A percentile compares a stretch with the other conserved stretches of the same genome.
phyloP scores from a whole-genome alignment of 2,797 vertebrate species.

The Apogon talboti region DNA sequence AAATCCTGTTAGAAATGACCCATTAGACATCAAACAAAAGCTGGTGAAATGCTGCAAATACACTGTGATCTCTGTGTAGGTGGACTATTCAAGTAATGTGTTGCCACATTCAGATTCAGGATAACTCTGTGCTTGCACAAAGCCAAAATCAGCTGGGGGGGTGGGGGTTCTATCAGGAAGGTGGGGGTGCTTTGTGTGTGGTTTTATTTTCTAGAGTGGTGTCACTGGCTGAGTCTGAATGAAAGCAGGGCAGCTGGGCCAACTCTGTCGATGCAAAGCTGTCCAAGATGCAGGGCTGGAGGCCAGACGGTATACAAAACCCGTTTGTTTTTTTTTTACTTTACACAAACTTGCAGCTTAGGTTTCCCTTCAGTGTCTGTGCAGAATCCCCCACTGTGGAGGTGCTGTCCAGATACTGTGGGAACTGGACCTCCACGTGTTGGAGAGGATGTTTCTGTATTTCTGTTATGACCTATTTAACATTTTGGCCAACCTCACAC shows the following conservation, averaged over 20 bases:
- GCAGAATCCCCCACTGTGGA: conserved; percentile 26
- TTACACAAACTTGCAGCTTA: conserved; percentile 5
- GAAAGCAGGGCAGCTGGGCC: conserved; percentile 58
- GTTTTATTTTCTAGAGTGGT: conserved; percentile 54
- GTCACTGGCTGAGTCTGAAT: conserved; percentile 67
- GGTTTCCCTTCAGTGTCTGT: conserved; percentile 27
- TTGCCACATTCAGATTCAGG: too few species aligned
- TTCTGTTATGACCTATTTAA: conserved; percentile 62
- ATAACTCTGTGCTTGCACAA: too few species aligned
- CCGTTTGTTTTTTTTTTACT: background rate
- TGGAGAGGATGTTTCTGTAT: conserved; percentile 29
- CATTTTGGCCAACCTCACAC: conserved; percentile 19
- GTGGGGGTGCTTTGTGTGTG: conserved; percentile 11
- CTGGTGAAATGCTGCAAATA: too few species aligned
- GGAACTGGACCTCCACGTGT: conserved; percentile 48
- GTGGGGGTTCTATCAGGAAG: background rate
- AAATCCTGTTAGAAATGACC: too few species aligned
- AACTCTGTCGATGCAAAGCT: conserved; percentile 47
- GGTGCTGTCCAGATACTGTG: conserved; percentile 47
- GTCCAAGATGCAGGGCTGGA: conserved; percentile 60
- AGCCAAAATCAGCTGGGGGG: too few species aligned
- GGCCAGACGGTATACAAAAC: conserved; percentile 41
- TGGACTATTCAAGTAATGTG: too few species aligned
- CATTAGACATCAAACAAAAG: too few species aligned
- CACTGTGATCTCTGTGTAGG: too few species aligned